These are phyloP conservation scores for Mellilla xanthometata DNA, from an alignment of 2,888 invertebrate genomes.

Conservation along the genomic window DNA sequence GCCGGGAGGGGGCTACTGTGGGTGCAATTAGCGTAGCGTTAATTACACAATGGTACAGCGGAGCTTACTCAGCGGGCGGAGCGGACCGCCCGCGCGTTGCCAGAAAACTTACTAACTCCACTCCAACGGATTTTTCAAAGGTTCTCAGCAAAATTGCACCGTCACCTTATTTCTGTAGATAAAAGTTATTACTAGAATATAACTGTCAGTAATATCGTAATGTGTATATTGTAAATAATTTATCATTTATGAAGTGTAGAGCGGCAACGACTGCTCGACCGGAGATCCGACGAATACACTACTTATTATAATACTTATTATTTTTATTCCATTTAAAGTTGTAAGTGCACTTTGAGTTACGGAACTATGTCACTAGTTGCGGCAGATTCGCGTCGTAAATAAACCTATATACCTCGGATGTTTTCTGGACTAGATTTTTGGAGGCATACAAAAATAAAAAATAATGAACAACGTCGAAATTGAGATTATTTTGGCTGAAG, in stretches of 20 bases:
- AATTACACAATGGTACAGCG: conserved; percentile 18
- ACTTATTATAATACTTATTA: conserved; percentile 72
- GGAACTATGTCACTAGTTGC: conserved; percentile 71
- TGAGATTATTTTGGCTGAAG: conserved; percentile 7
- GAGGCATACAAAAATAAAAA: conserved; percentile 2
- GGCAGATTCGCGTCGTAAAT: conserved; percentile 25
- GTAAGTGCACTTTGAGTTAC: conserved; percentile 80
- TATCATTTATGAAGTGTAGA: conserved; percentile 72
- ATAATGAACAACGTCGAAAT: conserved; percentile 4
- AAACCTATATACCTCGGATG: conserved; percentile 19
- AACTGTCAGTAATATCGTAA: conserved; percentile 72
- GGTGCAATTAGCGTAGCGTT: conserved; percentile 22
- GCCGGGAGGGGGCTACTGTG: conserved; percentile 19
- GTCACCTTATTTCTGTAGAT: conserved; percentile 67
- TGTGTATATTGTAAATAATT: conserved; percentile 79
- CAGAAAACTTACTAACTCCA: conserved; percentile 9
- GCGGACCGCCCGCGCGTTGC: background rate
- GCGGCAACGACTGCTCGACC: conserved; percentile 70
- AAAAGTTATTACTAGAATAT: conserved; percentile 73
- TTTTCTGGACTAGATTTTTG: conserved; percentile 29
- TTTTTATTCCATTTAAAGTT: conserved; percentile 63
- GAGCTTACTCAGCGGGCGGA: conserved; percentile 4
- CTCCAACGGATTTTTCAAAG: conserved; percentile 2
- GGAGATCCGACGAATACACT: conserved; percentile 51
- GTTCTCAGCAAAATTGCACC: conserved; percentile 51